A percentile compares a stretch with the other conserved stretches of the same genome.
Evolutionary conservation across 1,140 invertebrate genomes (phyloP).

Genomic region (Maconellicoccus hirsutus): DNA sequence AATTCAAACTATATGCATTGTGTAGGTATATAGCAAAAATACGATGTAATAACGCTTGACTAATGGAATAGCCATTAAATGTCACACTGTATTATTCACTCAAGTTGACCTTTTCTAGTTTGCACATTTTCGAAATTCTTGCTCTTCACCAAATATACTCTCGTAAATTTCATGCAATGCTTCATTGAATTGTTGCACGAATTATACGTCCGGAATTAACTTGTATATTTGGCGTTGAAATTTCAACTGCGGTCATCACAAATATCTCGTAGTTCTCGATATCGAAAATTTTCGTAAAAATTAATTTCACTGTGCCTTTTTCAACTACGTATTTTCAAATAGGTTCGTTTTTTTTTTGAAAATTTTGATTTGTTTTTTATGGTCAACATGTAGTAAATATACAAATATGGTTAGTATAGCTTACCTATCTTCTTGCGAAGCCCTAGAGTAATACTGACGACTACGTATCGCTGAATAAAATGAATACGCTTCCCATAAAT

Average conservation of each 20-base stretch:
- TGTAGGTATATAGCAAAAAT: neutral
- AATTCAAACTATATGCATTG: neutral
- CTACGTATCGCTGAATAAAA: conserved; percentile 93
- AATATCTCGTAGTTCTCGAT: neutral
- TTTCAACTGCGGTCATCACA: neutral
- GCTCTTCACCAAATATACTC: neutral
- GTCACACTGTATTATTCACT: conserved; percentile 3
- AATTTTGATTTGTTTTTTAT: too few species aligned
- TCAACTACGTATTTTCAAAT: too few species aligned
- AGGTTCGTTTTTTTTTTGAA: too few species aligned
- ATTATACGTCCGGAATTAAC: neutral
- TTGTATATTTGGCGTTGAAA: neutral
- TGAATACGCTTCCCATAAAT: conserved; percentile 88
- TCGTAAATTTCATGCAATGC: neutral
- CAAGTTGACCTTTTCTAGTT: conserved; percentile 4
- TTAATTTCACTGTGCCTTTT: too few species aligned
- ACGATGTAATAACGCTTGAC: neutral
- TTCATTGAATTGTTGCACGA: neutral
- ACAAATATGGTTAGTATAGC: neutral
- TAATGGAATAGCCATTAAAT: conserved; percentile 4
- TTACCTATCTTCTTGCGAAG: conserved; percentile 80
- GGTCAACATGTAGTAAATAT: too few species aligned
- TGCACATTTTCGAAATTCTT: neutral
- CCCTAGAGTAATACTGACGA: conserved; percentile 86
- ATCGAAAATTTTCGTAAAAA: too few species aligned